A percentile compares a stretch with the other conserved stretches of the same genome.
These are phyloP conservation scores for Microcebus ravelobensis DNA, from an alignment of 2,113 vertebrate species.

Conservation along the genomic window DNA sequence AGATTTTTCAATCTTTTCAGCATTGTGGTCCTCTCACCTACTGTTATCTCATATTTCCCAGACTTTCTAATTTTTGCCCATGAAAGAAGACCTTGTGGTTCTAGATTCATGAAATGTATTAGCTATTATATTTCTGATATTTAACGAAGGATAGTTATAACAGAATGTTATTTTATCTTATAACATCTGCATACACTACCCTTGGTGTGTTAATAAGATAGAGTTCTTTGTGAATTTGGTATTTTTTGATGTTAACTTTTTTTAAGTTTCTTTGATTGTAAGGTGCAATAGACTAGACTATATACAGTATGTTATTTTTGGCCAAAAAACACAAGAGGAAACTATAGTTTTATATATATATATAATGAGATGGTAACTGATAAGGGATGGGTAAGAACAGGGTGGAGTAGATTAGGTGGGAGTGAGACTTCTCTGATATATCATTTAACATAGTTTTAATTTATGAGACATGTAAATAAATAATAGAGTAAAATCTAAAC, in stretches of 20 bases:
- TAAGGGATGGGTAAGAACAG: neutral
- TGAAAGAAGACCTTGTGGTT: slow-evolving; percentile 9
- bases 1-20: neutral
- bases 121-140: slow-evolving; percentile 29
- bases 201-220: slow-evolving; percentile 24
- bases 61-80: neutral
- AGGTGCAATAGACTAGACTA: neutral
- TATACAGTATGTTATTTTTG: neutral
- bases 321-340: neutral
- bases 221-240: slow-evolving; percentile 27
- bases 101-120: slow-evolving; percentile 5
- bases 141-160: slow-evolving; percentile 1
- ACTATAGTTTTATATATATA: neutral
- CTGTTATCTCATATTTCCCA: neutral
- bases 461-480: slow-evolving; percentile 1
- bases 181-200: neutral
- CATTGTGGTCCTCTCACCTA: neutral
- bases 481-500: slow-evolving; percentile 23
- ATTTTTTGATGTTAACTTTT: neutral
- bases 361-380: neutral
- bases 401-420: neutral
- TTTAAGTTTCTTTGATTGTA: neutral
- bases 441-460: slow-evolving; percentile 1
- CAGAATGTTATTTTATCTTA: slow-evolving; percentile 30
- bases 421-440: neutral